Base-by-base conservation (phyloP, 2,113 vertebrate genomes). In the Semnornis frantzii region DNA sequence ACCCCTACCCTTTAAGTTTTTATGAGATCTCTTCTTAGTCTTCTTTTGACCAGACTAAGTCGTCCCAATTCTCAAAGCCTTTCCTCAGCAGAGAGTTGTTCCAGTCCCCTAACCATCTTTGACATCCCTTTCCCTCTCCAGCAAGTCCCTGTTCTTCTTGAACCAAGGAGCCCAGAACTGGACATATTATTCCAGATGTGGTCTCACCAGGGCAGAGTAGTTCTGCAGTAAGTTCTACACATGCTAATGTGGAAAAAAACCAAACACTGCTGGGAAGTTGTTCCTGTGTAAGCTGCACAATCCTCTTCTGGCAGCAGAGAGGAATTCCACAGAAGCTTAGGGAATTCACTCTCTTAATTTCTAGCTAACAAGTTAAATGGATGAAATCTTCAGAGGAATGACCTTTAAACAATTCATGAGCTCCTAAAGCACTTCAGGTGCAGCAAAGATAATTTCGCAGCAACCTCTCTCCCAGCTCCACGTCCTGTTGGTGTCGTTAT, bases 351-450 rank as follows among this genome's bases (percentile, higher is more conserved):
- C 28, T 87, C 37, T 68, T 68, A 44, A 52, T 82, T 92, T 87
- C 89, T 82, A 85, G 48, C 73, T 92, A 94, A 74, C 48, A 77
- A 89, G 87, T 64, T 85, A 80, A 85, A 95, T 91, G 85, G 74
- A 85, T 85, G 87, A 80, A 80, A 74, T 89, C 64, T 93, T 92
- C 42, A 64, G 82, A 79, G 68, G 31, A 91, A 75, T 92, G 82
- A 94, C 90, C 93, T 96, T 95, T 93, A 78, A 81, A 90, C 80
- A 81, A 88, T 96, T 96, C 85, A 71, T 86, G 76, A 87, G 82
- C 74, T 85, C 31, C 55, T 70, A 79, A 89, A 83, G 86, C 66
- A 89, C 34, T 93, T 92, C 44, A 92, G 68, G 70, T 70, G 79
- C 46, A 92, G 87, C 91, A 93, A 87, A 93, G 94, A 92, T 60